Conservation (phyloP, 2,797 vertebrate genomes). For the Myiothlypis coronata region DNA sequence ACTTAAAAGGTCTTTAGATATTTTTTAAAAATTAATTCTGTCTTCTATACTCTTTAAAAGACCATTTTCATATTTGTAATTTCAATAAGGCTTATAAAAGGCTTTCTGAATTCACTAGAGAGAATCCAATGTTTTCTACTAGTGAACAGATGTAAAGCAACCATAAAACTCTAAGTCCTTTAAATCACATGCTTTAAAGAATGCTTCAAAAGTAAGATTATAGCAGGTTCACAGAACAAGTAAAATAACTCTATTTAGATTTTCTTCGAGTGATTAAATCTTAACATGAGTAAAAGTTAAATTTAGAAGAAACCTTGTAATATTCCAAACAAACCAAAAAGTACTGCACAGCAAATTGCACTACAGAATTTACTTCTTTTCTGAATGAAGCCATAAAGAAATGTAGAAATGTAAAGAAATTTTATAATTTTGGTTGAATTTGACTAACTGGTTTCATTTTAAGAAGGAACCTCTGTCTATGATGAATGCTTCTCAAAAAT, state of each 20-base stretch:
- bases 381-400: neutral
- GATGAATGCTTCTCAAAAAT: neutral
- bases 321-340: neutral
- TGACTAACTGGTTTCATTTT: neutral
- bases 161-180: neutral
- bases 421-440: neutral
- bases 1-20: neutral
- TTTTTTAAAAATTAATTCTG: neutral
- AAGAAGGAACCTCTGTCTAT: neutral
- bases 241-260: neutral
- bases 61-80: neutral
- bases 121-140: neutral
- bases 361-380: neutral
- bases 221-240: neutral
- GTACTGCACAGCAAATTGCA: neutral
- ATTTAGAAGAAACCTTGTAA: neutral
- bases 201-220: neutral
- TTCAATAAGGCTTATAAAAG: neutral
- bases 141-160: neutral
- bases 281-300: neutral
- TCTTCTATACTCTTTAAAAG: neutral
- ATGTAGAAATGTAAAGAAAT: neutral
- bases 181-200: constrained; percentile 5
- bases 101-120: neutral
- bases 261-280: neutral